Percentiles rank a stretch among this genome's conserved stretches.
Conservation (phyloP, 37 sponge, comb jelly and placozoan genomes). For the Trichoplax adhaerens region DNA sequence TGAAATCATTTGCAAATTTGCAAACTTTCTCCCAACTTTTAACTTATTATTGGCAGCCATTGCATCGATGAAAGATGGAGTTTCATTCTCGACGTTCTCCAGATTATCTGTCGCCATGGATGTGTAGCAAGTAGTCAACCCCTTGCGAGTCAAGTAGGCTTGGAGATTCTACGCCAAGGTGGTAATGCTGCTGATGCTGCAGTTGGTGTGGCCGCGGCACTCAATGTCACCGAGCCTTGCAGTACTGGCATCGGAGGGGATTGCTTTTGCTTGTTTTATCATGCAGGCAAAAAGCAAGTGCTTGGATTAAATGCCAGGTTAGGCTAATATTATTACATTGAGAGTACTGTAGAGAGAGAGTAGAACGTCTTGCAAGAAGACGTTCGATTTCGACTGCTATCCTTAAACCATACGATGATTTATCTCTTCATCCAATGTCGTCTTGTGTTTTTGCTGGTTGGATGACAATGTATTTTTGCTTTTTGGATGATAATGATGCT, state of each 20-base stretch:
- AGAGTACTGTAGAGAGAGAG: constrained; percentile 23
- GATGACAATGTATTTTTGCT: no score
- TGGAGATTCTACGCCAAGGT: constrained; percentile 31
- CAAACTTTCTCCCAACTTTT: no score
- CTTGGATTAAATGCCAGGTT: constrained; percentile 63
- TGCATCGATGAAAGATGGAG: neutral
- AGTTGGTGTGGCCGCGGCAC: constrained; percentile 61
- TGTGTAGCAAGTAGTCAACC: constrained; percentile 60
- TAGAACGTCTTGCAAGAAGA: neutral
- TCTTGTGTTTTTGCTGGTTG: no score
- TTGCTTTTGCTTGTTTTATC: constrained; percentile 71
- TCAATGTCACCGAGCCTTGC: constrained; percentile 73
- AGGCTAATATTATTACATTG: constrained; percentile 1
- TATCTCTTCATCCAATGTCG: no score
- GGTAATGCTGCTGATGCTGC: constrained; percentile 83
- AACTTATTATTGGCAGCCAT: no score
- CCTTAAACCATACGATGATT: no score
- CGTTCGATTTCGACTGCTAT: no score
- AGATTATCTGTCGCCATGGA: constrained; percentile 35
- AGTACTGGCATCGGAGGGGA: constrained; percentile 72
- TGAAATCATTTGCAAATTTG: no score
- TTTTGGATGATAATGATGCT: no score
- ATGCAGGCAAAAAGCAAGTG: constrained; percentile 32
- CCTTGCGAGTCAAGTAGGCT: constrained; percentile 42
- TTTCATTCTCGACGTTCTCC: constrained; percentile 42